These are phyloP conservation scores for Dendrolimus kikuchii DNA, from an alignment of 1,140 invertebrate species.

Conservation along the genomic window DNA sequence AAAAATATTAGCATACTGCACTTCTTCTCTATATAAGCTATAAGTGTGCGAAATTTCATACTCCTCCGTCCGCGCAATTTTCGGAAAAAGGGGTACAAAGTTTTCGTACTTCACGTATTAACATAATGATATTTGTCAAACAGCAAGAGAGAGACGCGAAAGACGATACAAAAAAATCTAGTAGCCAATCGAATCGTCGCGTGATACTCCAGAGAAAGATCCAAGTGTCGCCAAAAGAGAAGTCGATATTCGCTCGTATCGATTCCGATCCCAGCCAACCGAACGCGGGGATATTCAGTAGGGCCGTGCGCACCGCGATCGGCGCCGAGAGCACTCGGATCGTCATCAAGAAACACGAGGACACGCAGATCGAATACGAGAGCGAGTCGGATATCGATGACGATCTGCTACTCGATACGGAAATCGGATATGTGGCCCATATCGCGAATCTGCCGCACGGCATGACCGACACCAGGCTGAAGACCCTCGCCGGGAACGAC, in stretches of 20 bases:
- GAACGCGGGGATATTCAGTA: conserved; percentile 43
- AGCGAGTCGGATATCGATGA: conserved; percentile 28
- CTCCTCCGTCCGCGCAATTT: no score
- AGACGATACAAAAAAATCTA: conserved; percentile 5
- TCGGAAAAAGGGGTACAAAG: no score
- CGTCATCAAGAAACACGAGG: conserved; percentile 14
- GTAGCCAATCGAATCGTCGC: conserved; percentile 31
- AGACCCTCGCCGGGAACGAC: conserved; percentile 45
- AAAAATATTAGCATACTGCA: no score
- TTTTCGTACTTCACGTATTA: no score
- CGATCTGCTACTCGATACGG: conserved; percentile 9
- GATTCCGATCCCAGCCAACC: conserved; percentile 33
- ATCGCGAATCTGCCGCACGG: conserved; percentile 49
- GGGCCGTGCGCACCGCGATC: conserved; percentile 43
- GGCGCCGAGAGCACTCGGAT: conserved; percentile 15
- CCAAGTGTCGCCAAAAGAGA: conserved; percentile 20
- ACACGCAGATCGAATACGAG: conserved; percentile 33
- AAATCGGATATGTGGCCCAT: conserved; percentile 12
- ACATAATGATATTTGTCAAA: no score
- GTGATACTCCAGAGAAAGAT: conserved; percentile 42
- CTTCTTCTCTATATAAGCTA: no score
- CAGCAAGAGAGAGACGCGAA: conserved; percentile 8
- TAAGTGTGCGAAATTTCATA: no score
- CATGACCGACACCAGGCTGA: conserved; percentile 51
- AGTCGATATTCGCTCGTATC: conserved; percentile 33